Evolutionary conservation across 1,140 invertebrate species (phyloP).

Genomic region (Philaenus spumarius): DNA sequence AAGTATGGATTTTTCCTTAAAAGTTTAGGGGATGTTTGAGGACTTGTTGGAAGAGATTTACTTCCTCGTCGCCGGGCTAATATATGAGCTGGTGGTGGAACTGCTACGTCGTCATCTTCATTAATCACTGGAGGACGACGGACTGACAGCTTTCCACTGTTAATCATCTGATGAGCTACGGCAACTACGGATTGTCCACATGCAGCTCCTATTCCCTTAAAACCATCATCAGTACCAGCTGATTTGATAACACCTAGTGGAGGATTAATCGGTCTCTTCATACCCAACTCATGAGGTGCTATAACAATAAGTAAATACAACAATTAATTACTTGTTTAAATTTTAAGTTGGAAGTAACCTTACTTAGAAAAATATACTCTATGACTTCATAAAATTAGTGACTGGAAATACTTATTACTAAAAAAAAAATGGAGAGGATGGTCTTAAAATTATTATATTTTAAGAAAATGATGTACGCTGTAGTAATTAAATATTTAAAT

Average conservation of each 20-base stretch:
- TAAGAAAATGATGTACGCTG: too few species aligned
- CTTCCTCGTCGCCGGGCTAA: constrained; percentile 48
- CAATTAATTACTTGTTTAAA: too few species aligned
- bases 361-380: too few species aligned
- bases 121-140: background rate
- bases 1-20: constrained; percentile 39
- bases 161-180: constrained; percentile 65
- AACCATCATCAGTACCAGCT: constrained; percentile 57
- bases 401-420: too few species aligned
- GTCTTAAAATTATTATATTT: too few species aligned
- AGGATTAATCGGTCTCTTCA: constrained; percentile 13
- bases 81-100: constrained; percentile 31
- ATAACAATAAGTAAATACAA: too few species aligned
- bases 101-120: constrained; percentile 9
- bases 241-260: constrained; percentile 42
- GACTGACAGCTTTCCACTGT: constrained; percentile 25
- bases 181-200: constrained; percentile 63
- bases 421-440: too few species aligned
- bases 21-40: constrained; percentile 52
- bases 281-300: constrained; percentile 30
- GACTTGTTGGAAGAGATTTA: constrained; percentile 61
- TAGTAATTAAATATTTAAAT: too few species aligned
- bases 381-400: too few species aligned
- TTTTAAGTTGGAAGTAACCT: too few species aligned
- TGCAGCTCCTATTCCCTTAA: constrained; percentile 58